Evolutionary conservation across 2,888 invertebrate genomes (phyloP).

Genomic region (Thecocarcelia acutangulata): DNA sequence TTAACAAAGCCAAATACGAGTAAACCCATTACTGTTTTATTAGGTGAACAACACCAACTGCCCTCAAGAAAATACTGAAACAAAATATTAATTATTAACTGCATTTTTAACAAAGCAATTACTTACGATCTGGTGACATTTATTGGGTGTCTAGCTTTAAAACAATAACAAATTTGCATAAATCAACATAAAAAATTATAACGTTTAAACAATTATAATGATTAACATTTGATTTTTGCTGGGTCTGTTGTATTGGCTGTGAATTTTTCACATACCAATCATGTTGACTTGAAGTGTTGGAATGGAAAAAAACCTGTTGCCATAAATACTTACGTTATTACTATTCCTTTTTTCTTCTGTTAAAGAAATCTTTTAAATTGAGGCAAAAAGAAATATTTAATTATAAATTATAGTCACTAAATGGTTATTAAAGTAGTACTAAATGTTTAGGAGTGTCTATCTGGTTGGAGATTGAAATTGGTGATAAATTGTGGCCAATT

Average conservation of each 20-base stretch:
- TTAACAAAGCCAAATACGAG: not conserved
- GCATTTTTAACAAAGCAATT: slow-evolving; percentile 61
- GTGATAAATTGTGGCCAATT: slow-evolving; percentile 33
- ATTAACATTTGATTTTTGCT: slow-evolving; percentile 31
- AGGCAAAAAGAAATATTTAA: slow-evolving; percentile 4
- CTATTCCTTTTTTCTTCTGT: slow-evolving; percentile 5
- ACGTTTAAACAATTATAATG: slow-evolving; percentile 30
- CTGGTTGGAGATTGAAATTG: slow-evolving; percentile 10
- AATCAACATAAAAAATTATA: slow-evolving; percentile 60
- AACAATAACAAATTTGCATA: slow-evolving; percentile 64
- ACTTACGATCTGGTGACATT: slow-evolving; percentile 64
- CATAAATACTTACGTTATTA: slow-evolving; percentile 13
- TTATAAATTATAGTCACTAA: slow-evolving; percentile 37
- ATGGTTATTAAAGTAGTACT: slow-evolving; percentile 33
- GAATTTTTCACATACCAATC: slow-evolving; percentile 6
- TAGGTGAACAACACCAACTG: slow-evolving; percentile 52
- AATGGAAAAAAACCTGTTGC: slow-evolving; percentile 35
- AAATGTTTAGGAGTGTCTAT: slow-evolving; percentile 48
- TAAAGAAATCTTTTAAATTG: slow-evolving; percentile 28
- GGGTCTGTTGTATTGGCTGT: not conserved
- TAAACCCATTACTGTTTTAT: slow-evolving; percentile 20
- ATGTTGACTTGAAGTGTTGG: not conserved
- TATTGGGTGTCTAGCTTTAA: slow-evolving; percentile 61
- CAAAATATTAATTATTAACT: slow-evolving; percentile 45
- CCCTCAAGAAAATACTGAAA: slow-evolving; percentile 5